Percentiles rank a stretch among this genome's conserved stretches.
phyloP scores from a whole-genome alignment of 2,113 vertebrate species.

The Merops nubicus region DNA sequence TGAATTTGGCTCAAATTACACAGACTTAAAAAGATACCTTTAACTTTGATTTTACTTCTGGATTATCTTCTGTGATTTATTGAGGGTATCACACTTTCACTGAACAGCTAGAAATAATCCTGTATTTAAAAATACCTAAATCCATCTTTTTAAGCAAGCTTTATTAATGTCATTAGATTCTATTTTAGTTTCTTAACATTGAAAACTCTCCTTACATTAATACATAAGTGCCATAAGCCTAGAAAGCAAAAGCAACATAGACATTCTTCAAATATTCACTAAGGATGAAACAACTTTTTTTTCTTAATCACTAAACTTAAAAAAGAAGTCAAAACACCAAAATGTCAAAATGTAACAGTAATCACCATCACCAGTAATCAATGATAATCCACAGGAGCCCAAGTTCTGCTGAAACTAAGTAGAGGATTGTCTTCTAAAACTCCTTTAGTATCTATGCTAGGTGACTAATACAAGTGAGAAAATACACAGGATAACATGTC shows the following conservation, averaged over 20 bases:
- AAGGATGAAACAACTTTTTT: not conserved
- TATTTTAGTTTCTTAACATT: not conserved
- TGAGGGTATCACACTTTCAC: not conserved
- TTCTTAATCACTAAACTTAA: not conserved
- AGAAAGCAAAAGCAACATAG: not conserved
- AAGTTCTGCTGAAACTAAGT: not conserved
- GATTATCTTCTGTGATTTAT: not conserved
- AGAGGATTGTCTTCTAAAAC: not conserved
- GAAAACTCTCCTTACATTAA: not conserved
- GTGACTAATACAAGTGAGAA: not conserved
- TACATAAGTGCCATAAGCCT: not conserved
- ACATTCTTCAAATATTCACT: not conserved
- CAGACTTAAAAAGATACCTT: not conserved
- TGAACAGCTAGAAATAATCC: not conserved
- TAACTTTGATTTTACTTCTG: slow-evolving; percentile 7
- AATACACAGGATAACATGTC: not conserved
- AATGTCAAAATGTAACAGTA: not conserved
- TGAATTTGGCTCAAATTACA: not conserved
- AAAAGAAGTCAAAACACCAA: not conserved
- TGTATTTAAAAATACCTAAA: not conserved
- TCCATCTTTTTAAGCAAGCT: not conserved
- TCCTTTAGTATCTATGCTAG: not conserved
- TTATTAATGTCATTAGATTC: not conserved
- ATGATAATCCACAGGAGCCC: not conserved
- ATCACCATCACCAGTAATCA: not conserved